Evolutionary conservation across 2,888 invertebrate genomes (phyloP), one percentile per base, ranked within the genome.

Genomic region (Matsumyia berberina): DNA sequence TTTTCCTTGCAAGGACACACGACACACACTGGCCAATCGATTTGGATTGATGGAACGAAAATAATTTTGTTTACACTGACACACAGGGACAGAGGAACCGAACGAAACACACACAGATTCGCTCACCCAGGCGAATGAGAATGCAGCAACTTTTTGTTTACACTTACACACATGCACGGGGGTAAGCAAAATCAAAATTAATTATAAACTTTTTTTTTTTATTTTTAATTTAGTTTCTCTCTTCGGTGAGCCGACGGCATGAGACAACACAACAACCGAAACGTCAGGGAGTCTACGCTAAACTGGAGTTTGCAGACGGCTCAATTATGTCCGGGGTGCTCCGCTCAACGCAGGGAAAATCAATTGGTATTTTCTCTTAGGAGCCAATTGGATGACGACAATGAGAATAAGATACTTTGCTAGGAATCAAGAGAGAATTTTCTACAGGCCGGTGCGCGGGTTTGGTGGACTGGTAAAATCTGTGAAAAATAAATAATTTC

Each of bases 261-360:
- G 53, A 74, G 42, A 76, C 76, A 80, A 76, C 55, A 80, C 58
- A 80, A 87, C 89, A 87, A 89, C 89, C 89, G 88, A 88, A 88
- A 88, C 88, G 88, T 88, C 87, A 87, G 88, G 88, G 87, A 89
- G 89, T 89, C 88, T 88, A 89, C 88, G 88, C 88, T 88, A 88
- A 89, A 89, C 89, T 89, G 88, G 88, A 87, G 88, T 88, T 88
- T 89, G 88, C 88, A 88, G 88, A 87, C 86, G 80, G 66, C 85
- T 85, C 85, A 85, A 85, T 85, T 85, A 85, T 76, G 85, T 80
- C 85, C 85, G 79, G 85, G 85, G 64, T 70, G 69, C 46, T 85
- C 70, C 58, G 85, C 74, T 66, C 74, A 78, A 70, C 33, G 60
- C 39, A 53, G 44, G 37, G 42, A 64, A 79, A 76, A 80, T 58